Conservation (phyloP, 2,888 invertebrate genomes). For the Lymantria dispar region DNA sequence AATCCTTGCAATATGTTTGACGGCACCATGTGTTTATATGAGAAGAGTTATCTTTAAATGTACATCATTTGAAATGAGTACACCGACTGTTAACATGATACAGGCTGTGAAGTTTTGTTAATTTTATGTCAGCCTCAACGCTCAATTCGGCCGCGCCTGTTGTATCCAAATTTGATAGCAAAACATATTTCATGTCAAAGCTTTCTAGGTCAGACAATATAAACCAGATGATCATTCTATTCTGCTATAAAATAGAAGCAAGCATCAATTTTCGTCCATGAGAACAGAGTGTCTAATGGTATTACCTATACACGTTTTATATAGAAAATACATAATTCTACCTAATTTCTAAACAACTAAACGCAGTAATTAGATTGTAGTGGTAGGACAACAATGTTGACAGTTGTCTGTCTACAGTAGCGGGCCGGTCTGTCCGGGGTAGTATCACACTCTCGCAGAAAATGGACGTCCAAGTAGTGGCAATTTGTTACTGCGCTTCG, state of each 20-base stretch:
- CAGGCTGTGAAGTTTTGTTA: slow-evolving; percentile 42
- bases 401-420: too few species aligned
- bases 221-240: slow-evolving; percentile 30
- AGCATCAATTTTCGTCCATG: too few species aligned
- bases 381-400: too few species aligned
- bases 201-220: slow-evolving; percentile 51
- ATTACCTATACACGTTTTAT: too few species aligned
- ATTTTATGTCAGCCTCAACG: slow-evolving; percentile 43
- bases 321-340: too few species aligned
- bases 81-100: slow-evolving; percentile 43
- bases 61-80: slow-evolving; percentile 49
- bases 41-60: slow-evolving; percentile 26
- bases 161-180: slow-evolving; percentile 63
- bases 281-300: too few species aligned
- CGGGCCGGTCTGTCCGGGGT: too few species aligned
- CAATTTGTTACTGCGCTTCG: too few species aligned
- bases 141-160: slow-evolving; percentile 32
- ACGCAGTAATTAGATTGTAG: too few species aligned
- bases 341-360: too few species aligned
- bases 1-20: slow-evolving; percentile 19
- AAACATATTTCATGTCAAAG: slow-evolving; percentile 62
- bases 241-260: background rate
- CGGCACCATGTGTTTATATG: slow-evolving; percentile 23
- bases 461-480: too few species aligned
- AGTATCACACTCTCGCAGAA: too few species aligned